Evolutionary conservation across 2,113 vertebrate species (phyloP).

Genomic region (Heptranchias perlo): DNA sequence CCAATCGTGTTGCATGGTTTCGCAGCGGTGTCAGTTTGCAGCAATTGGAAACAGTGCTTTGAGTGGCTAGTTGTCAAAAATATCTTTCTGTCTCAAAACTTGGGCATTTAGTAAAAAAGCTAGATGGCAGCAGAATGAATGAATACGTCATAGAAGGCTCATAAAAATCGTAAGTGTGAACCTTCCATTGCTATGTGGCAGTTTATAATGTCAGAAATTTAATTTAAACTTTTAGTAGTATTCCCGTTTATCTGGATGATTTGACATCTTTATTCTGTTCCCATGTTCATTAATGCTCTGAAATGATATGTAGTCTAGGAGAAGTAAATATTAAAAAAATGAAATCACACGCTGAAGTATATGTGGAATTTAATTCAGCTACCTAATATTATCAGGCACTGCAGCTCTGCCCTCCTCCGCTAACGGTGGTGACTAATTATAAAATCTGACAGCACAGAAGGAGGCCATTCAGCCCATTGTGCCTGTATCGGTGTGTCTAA

Average conservation of each 20-base stretch:
- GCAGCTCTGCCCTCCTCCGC: neutral
- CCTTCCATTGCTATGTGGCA: neutral
- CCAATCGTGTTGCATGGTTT: neutral
- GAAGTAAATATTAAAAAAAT: neutral
- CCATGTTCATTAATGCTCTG: neutral
- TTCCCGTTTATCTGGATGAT: neutral
- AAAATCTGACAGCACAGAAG: too few relatives aligned
- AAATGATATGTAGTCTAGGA: neutral
- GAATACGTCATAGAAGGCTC: neutral
- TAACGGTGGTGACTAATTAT: neutral
- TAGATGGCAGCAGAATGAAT: neutral
- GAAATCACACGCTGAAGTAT: neutral
- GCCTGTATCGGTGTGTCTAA: too few relatives aligned
- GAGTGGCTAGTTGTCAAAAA: neutral
- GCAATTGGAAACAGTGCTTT: neutral
- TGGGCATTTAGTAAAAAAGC: neutral
- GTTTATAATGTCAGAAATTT: neutral
- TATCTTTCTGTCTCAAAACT: neutral
- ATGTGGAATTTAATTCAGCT: neutral
- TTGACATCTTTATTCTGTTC: neutral
- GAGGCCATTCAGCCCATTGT: too few relatives aligned
- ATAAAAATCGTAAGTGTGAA: neutral
- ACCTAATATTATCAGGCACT: neutral
- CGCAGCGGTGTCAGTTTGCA: neutral
- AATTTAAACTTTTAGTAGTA: neutral